Conservation (phyloP, 2,888 invertebrate genomes). For the Anarsia innoxiella region DNA sequence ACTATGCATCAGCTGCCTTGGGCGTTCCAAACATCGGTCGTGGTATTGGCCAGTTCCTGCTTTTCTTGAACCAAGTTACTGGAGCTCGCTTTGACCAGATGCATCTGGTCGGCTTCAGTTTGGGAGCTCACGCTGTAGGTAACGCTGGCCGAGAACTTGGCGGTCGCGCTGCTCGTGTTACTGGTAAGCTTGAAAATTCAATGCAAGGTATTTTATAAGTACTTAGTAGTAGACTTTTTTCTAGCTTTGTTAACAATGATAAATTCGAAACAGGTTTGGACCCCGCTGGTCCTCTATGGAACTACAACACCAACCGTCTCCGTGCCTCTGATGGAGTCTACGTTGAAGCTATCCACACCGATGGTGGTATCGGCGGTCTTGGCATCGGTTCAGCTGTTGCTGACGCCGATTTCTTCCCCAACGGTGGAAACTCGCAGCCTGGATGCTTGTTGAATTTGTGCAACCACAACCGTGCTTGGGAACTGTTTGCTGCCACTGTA, state of each 20-base stretch:
- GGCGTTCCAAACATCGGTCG: conserved; percentile 38
- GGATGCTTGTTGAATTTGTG: conserved; percentile 37
- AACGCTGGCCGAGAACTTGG: conserved; percentile 34
- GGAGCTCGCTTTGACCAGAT: conserved; percentile 27
- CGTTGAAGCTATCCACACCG: conserved; percentile 43
- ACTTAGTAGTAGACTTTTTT: too few relatives aligned
- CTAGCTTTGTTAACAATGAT: too few relatives aligned
- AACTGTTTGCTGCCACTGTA: conserved; percentile 36
- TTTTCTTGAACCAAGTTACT: conserved; percentile 26
- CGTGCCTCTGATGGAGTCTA: conserved; percentile 40
- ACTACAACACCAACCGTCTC: conserved; percentile 26
- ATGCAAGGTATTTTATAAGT: not conserved
- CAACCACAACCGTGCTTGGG: conserved; percentile 42
- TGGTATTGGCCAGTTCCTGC: conserved; percentile 38
- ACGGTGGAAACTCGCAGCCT: conserved; percentile 56
- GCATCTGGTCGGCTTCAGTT: conserved; percentile 44
- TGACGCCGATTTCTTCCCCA: conserved; percentile 75
- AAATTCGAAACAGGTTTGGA: conserved; percentile 54
- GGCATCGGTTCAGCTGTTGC: conserved; percentile 58
- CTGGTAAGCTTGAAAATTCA: conserved; percentile 27
- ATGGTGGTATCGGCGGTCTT: conserved; percentile 42
- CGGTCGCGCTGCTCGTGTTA: conserved; percentile 35
- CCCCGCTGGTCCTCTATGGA: conserved; percentile 46
- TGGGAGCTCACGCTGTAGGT: conserved; percentile 45
- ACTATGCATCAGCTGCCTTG: conserved; percentile 32